These are phyloP conservation scores for Daphoenositta chrysoptera DNA, from an alignment of 2,113 vertebrate genomes.

Conservation along the genomic window DNA sequence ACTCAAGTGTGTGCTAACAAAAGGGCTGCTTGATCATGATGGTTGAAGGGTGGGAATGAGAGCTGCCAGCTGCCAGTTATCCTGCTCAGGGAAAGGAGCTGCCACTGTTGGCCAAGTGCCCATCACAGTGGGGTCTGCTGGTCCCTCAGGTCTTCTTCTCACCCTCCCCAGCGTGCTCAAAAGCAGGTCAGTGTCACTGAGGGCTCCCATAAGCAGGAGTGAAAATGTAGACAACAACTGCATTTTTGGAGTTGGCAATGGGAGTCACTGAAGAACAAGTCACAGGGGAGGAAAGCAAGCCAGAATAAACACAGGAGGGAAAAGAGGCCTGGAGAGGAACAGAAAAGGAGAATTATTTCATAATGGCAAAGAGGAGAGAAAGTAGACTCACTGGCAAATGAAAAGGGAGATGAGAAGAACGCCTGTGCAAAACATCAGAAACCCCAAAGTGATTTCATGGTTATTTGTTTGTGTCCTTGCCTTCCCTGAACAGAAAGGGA, in stretches of 20 bases:
- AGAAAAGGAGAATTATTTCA: neutral
- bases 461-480: neutral
- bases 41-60: neutral
- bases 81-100: neutral
- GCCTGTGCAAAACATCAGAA: neutral
- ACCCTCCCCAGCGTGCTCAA: fast-evolving
- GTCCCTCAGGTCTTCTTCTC: neutral
- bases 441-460: neutral
- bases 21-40: neutral
- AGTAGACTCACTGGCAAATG: neutral
- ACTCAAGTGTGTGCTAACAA: fast-evolving
- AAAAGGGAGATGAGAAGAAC: neutral
- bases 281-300: neutral
- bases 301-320: neutral
- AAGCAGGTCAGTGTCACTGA: neutral
- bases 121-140: neutral
- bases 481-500: neutral
- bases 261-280: neutral
- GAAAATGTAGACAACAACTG: neutral
- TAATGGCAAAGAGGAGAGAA: neutral
- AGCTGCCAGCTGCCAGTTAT: neutral
- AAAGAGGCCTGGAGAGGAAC: neutral
- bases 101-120: fast-evolving
- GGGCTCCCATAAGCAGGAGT: neutral
- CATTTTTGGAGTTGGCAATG: neutral